These are phyloP conservation scores for Mesodorylaimus sp. DNA, from an alignment of 2,888 invertebrate genomes.

Conservation along the genomic window DNA sequence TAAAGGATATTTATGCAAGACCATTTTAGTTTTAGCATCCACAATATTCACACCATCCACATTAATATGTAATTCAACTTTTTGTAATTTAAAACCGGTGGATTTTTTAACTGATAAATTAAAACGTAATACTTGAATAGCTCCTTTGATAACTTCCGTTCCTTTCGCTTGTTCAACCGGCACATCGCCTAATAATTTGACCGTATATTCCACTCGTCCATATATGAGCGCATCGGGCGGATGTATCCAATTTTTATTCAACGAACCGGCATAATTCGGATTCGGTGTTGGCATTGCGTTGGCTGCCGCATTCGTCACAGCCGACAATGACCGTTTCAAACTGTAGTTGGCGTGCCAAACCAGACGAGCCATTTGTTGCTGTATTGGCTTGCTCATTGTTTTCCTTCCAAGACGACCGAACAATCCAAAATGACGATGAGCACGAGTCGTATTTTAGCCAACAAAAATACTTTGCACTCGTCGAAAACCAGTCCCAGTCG, in stretches of 20 bases:
- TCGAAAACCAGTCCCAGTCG: too few relatives aligned
- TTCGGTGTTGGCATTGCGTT: too few relatives aligned
- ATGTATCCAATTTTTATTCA: slow-evolving; percentile 64
- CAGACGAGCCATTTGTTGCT: too few relatives aligned
- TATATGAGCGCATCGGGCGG: slow-evolving; percentile 76
- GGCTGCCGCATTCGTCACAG: too few relatives aligned
- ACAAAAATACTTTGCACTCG: too few relatives aligned
- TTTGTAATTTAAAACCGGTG: slow-evolving; percentile 63
- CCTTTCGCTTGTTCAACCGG: slow-evolving; percentile 91
- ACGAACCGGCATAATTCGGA: too few relatives aligned
- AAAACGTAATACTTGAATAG: slow-evolving; percentile 60
- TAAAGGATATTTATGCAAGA: slow-evolving; percentile 80
- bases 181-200: slow-evolving; percentile 88
- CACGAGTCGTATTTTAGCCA: too few relatives aligned
- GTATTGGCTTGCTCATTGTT: too few relatives aligned
- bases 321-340: too few relatives aligned
- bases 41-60: slow-evolving; percentile 88
- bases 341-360: too few relatives aligned
- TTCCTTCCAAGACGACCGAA: too few relatives aligned
- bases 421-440: too few relatives aligned
- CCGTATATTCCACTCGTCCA: slow-evolving; percentile 88
- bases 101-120: slow-evolving; percentile 42
- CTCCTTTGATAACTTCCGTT: slow-evolving; percentile 90
- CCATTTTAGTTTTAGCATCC: slow-evolving; percentile 45
- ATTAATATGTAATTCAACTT: slow-evolving; percentile 75